Evolutionary conservation across 2,888 invertebrate species (phyloP), one percentile per base, ranked within the genome.

Genomic region (Amiota communis): DNA sequence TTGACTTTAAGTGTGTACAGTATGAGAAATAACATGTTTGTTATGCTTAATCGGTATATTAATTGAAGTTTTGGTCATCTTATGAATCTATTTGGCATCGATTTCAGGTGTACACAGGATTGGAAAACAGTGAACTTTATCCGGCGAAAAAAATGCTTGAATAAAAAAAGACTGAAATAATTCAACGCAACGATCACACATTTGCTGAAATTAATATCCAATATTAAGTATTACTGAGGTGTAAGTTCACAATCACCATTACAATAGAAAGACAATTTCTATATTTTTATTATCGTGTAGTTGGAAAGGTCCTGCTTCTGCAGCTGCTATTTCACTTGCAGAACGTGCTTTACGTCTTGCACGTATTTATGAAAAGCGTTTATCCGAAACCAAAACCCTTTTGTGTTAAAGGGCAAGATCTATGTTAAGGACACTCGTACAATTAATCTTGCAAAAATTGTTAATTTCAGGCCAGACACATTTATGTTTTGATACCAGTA

Each of bases 391-490:
- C 0, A 74, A 83, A 57, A 77, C 81, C 2, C 76, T 86, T 0
- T n/a, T n/a, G 73, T 87, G 0, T 78, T 79, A n/a, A 71, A 85
- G 46, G 88, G 86, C 12, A 87, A 85, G 63, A 74, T 85, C 15
- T 84, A 80, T 59, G 80, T 81, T 59, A 72, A 75, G 20, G 78
- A 82, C 12, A 76, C 78, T 0, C 76, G 77, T 8, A 81, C 71
- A 70, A 80, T 78, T 1, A 70, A 70, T 13, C 77, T 79, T 11
- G 87, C 68, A 83, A 85, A 17, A 78, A 78, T 65, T 82, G 82
- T 46, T 86, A 84, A 56, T 78, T 72, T 4, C 79, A 79, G n/a
- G 81, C 88, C 36, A 87, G 85, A 23, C 71, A 75, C 9, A 82
- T 87, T 17, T 88, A 81, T 74, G 75, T n/a, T n/a, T 81, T 8